These are phyloP conservation scores for Lithophane leautieri DNA, from an alignment of 2,888 invertebrate species.

Conservation along the genomic window DNA sequence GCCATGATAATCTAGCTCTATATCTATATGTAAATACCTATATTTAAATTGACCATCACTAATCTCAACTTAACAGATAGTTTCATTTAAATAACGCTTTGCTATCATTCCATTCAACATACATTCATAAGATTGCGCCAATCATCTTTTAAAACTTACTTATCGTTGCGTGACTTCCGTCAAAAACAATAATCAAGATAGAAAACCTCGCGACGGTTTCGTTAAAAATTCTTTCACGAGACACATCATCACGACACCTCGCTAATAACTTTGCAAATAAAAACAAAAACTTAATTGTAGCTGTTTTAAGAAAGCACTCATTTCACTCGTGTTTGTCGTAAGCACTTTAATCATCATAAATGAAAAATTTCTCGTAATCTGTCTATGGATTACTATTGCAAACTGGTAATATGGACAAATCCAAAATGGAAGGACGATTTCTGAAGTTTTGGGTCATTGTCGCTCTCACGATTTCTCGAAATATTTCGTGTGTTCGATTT, in stretches of 20 bases:
- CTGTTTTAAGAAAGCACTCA: constrained; percentile 36
- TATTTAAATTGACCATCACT: background rate
- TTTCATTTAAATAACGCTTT: background rate
- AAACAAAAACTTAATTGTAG: constrained; percentile 43
- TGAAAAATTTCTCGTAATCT: constrained; percentile 51
- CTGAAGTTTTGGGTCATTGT: constrained; percentile 4
- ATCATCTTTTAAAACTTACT: constrained; percentile 20
- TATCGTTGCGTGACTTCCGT: constrained; percentile 60
- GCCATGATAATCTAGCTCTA: background rate
- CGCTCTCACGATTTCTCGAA: constrained; percentile 44
- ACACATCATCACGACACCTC: constrained; percentile 47
- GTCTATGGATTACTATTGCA: constrained; percentile 20
- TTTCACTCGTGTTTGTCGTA: constrained; percentile 53
- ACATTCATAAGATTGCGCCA: constrained; percentile 15
- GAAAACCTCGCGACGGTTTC: constrained; percentile 30
- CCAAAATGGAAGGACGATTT: constrained; percentile 42
- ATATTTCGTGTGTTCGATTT: constrained; percentile 14
- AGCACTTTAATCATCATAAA: constrained; percentile 27
- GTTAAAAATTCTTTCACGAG: constrained; percentile 54
- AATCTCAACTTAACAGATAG: background rate
- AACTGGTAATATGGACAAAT: constrained; percentile 31
- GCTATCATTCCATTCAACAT: background rate
- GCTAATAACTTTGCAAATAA: constrained; percentile 39
- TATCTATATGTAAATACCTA: too few species aligned
- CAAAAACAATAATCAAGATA: constrained; percentile 40